Base-by-base conservation (phyloP, 2,888 invertebrate species). In the Tillus elongatus region DNA sequence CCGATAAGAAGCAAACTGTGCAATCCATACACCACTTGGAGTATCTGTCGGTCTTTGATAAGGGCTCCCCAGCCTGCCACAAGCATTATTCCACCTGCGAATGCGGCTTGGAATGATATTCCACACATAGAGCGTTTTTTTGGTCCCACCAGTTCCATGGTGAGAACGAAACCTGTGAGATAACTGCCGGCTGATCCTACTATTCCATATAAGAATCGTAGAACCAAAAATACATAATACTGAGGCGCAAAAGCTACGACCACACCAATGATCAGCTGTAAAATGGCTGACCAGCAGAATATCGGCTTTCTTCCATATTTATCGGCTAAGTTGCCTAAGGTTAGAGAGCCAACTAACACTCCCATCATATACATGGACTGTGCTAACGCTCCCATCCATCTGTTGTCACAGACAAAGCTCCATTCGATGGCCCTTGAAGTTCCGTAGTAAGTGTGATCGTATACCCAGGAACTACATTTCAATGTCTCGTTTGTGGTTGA, bases 131-230 rank as follows among this genome's bases (percentile, higher is more conserved):
- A 88, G 40, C 89, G 71, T 54, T 82, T 84, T 43, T 76, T 79
- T 1, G 87, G 66, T 2, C 89, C 89, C 0, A 89, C 85, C 36
- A 88, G 58, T 60, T 90, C 89, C 88, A 88, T 88, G 0, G 81
- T 79, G 41, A 79, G 58, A 2, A 80, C 79, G 51, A 79, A 79
- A 4, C 77, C 79, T 4, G 78, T 72, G 34, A 69, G 6, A n/a
- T 8, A 19, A n/a, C 24, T 19, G n/a, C 24, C 24, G n/a, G 24
- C 24, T n/a, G 24, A 19, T 19, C 24, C 24, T 6, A 9, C 8
- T 4, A 9, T 29, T 13, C 56, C 56, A 40, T 56, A 56, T 6
- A 57, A 38, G 40, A 46, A 88, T 41, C 82, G 65, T 1, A 82
- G 59, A 0, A 69, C 64, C 43, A 86, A 61, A 53, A 84, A 85